Conservation (phyloP, 2,888 invertebrate species). For the Caenorhabditis imperialis region DNA sequence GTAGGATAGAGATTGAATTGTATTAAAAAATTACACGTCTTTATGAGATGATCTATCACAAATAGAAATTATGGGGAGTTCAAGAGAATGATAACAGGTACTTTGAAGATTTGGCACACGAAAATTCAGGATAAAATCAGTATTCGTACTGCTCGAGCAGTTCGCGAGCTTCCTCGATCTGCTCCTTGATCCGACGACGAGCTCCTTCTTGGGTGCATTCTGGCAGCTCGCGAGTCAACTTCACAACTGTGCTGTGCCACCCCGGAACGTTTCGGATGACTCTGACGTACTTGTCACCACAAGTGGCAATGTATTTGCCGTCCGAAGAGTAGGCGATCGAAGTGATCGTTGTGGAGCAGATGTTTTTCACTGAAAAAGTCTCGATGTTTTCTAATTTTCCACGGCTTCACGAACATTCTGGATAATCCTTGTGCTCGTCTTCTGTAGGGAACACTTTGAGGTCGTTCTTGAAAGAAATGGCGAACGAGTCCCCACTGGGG, state of each 20-base stretch:
- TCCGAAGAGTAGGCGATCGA: constrained; percentile 85
- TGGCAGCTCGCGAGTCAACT: constrained; percentile 42
- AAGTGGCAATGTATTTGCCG: constrained; percentile 82
- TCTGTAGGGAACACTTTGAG: constrained; percentile 83
- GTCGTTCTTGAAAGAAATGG: constrained; percentile 82
- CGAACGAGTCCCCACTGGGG: constrained; percentile 85
- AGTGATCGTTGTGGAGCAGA: constrained; percentile 83
- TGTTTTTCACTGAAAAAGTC: constrained; percentile 82
- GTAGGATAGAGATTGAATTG: neutral
- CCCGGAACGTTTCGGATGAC: constrained; percentile 87
- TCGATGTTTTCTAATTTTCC: neutral
- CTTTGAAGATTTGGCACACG: neutral
- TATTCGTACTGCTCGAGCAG: constrained; percentile 26
- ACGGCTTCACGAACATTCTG: constrained; percentile 68
- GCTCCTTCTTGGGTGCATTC: constrained; percentile 55
- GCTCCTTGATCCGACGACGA: constrained; percentile 50
- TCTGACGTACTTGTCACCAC: constrained; percentile 80
- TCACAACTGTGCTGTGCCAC: constrained; percentile 46
- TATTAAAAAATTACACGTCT: constrained; percentile 20
- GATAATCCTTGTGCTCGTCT: constrained; percentile 81
- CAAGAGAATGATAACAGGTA: neutral
- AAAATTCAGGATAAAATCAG: constrained; percentile 8
- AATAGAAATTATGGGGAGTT: neutral
- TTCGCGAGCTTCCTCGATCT: constrained; percentile 48
- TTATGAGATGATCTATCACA: neutral